Evolutionary conservation across 2,888 invertebrate genomes (phyloP).

Genomic region (Calameuta filiformis): DNA sequence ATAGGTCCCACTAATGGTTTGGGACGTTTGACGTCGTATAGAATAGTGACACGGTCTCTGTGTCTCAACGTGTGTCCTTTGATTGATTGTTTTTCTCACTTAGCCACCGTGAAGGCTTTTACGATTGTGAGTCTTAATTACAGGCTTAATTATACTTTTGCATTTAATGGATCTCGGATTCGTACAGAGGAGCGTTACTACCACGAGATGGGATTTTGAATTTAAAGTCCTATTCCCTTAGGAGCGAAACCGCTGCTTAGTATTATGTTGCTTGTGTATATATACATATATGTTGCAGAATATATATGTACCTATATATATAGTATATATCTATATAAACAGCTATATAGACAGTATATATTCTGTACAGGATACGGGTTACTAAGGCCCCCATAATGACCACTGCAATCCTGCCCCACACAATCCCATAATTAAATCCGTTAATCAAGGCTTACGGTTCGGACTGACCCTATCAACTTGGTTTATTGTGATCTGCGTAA

Average conservation of each 20-base stretch:
- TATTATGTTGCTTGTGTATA: neutral
- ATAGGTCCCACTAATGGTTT: conserved; percentile 45
- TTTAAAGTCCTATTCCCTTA: conserved; percentile 50
- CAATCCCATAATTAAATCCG: conserved; percentile 66
- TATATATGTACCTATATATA: neutral
- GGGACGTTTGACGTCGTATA: conserved; percentile 29
- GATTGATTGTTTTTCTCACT: conserved; percentile 65
- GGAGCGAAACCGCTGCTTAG: conserved; percentile 19
- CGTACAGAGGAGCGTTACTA: conserved; percentile 5
- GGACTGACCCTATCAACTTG: conserved; percentile 64
- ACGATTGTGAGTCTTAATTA: conserved; percentile 52
- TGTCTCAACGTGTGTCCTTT: conserved; percentile 46
- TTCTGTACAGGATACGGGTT: conserved; percentile 51
- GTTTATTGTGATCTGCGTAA: conserved; percentile 65
- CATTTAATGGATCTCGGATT: conserved; percentile 29
- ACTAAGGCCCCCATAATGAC: conserved; percentile 58
- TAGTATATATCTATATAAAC: neutral
- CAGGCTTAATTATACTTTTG: conserved; percentile 44
- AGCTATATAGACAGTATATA: conserved; percentile 18
- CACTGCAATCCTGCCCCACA: conserved; percentile 53
- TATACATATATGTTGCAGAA: neutral
- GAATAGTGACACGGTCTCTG: conserved; percentile 20
- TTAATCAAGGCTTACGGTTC: conserved; percentile 65
- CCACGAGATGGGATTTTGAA: conserved; percentile 21
- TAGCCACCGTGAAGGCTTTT: conserved; percentile 34